Base-by-base conservation (phyloP, 2,888 invertebrate species). In the Agrotis puta region DNA sequence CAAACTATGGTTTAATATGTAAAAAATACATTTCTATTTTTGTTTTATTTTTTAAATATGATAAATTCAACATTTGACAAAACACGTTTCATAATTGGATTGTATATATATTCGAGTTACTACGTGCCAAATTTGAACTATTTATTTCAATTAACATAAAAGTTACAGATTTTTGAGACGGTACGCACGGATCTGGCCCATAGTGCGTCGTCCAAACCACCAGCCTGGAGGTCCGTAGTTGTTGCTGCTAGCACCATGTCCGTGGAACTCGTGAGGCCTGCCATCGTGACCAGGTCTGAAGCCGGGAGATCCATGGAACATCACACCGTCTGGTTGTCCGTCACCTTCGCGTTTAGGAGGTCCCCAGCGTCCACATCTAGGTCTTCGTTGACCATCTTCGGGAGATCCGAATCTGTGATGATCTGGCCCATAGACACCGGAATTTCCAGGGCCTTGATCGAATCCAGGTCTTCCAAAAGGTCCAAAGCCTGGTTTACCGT, bases 191-290 rank as follows among this genome's bases (percentile, higher is more conserved):
- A n/a, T n/a, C n/a, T n/a, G n/a, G n/a, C n/a, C n/a, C n/a, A n/a
- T n/a, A n/a, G n/a, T n/a, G n/a, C n/a, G n/a, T n/a, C 47, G 54
- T 24, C 58, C 54, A 45, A 61, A 68, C 76, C 73, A 74, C 71
- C 75, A 74, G 18, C 3, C 4, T 39, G n/a, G 27, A 45, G 56
- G 9, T 33, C 74, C 56, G 0, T 43, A 22, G 18, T 51, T 14
- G 9, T 43, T 22, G 11, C 14, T n/a, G 9, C 3, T 16, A n/a
- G 65, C 16, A 45, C 27, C 27, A 43, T 51, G 16, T 74, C 20
- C 64, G 0, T 39, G 64, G 11, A 73, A 74, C n/a, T 66, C 24
- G 0, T 74, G 75, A 51, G 57, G 39, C 4, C n/a, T 65, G 11
- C 24, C 57, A 58, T 65, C 57, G 13, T 47, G 45, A 7, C 50